Base-by-base conservation (phyloP, 2,113 vertebrate genomes). In the Hydrolagus affinis region DNA sequence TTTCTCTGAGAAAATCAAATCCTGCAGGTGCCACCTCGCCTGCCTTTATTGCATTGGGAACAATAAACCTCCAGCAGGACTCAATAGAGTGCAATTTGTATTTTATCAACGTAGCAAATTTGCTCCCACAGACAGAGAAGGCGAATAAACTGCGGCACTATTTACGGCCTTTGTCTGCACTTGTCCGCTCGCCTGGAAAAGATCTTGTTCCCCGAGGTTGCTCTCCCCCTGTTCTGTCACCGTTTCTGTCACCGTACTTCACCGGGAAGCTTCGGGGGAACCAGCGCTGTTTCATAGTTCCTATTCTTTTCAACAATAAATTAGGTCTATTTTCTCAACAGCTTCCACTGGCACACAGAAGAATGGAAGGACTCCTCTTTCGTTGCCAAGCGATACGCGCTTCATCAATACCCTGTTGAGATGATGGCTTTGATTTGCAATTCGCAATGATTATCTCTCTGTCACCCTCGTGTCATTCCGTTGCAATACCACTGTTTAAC, bases 1-100 rank as follows among this genome's bases (percentile, higher is more conserved):
- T 80, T 80, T 80, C 77, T 62, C 23, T 28, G n/a, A 80, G 59
- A 80, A 78, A 80, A 80, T 80, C 77, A 25, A 80, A 64, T 80
- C 77, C 64, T 64, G 59, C 77, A 25, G 59, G 59, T 80, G 77
- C 77, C 77, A 80, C 77, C 59, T 25, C 77, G 25, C 77, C 64
- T 0, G 11, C 28, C 77, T 80, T 80, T 80, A 80, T 19, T 64
- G 59, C 59, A 80, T 64, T 80, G 77, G 77, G 23, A 80, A 80
- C 59, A 80, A 64, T 64, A 80, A 80, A 64, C 59, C n/a, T 10
- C 23, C 2, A 8, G 77, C 77, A 28, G 19, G 77, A 30, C n/a
- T 64, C 59, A 64, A 62, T 25, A 80, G 77, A 64, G 23, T 78
- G 10, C 57, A 78, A 60, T 78, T 78, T 78, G 56, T 77, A 60